phyloP scores from a whole-genome alignment of 2,797 vertebrate species.

The Hoplostethus mediterraneus region DNA sequence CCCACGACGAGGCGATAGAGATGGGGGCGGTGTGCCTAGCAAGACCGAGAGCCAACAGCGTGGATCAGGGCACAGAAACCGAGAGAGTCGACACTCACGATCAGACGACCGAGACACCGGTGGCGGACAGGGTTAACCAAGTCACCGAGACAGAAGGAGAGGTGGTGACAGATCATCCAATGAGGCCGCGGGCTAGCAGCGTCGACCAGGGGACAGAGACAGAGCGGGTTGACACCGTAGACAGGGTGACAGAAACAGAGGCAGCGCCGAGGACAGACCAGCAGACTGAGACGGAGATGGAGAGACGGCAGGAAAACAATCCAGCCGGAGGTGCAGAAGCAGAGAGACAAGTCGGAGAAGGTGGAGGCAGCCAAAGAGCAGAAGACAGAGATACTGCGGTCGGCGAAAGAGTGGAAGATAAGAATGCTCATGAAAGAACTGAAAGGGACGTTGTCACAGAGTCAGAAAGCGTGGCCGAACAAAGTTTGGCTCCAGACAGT shows the following conservation, averaged over 20 bases:
- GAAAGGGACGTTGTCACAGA: conserved; percentile 40
- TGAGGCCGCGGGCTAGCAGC: conserved; percentile 76
- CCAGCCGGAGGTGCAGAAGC: conserved; percentile 42
- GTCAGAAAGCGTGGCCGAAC: conserved; percentile 42
- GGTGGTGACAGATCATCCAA: conserved; percentile 66
- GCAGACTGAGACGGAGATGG: conserved; percentile 75
- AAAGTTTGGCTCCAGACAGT: conserved; percentile 41
- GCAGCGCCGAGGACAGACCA: conserved; percentile 72
- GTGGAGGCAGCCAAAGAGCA: conserved; percentile 16
- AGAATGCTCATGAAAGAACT: conserved; percentile 32
- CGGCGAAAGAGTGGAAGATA: conserved; percentile 41
- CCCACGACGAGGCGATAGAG: conserved; percentile 48
- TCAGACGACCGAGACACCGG: conserved; percentile 74
- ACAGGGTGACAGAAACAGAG: conserved; percentile 80
- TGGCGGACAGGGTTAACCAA: conserved; percentile 64
- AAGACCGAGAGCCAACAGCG: conserved; percentile 77
- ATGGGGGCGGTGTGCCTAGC: conserved; percentile 47
- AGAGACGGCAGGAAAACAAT: conserved; percentile 61
- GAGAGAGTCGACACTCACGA: conserved; percentile 74
- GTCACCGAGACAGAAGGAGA: conserved; percentile 74
- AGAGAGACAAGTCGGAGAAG: conserved; percentile 46
- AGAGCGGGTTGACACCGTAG: conserved; percentile 77
- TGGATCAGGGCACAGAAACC: conserved; percentile 77
- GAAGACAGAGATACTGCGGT: conserved; percentile 22
- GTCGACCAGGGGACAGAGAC: conserved; percentile 79